Base-by-base conservation (phyloP, 2,888 invertebrate genomes). In the Seira ritae region DNA sequence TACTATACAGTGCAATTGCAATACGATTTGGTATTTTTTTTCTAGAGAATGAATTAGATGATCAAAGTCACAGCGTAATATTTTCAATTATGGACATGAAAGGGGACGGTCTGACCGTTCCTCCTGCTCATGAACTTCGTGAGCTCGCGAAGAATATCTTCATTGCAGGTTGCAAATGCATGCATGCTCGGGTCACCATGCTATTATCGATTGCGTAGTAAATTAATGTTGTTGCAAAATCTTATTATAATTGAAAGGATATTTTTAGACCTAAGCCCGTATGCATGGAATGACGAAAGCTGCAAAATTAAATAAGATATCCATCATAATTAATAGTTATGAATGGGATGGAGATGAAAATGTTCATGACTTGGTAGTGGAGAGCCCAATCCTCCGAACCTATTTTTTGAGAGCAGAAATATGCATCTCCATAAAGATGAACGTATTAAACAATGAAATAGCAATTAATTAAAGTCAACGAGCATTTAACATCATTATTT, bases 101-200 rank as follows among this genome's bases (percentile, higher is more conserved):
- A 69, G 55, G 69, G 76, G 69, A 20, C 69, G 76, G 76, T 37
- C 69, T 50, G 68, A 8, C 12, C 69, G 67, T 69, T 76, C 76
- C 76, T 76, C 65, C 69, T 70, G 70, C 60, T 78, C 78, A 78
- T 78, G 78, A 78, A 70, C 70, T 70, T 78, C 78, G 78, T 78
- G 78, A 70, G 69, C 55, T 76, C 23, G 60, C 37, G 23, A 60
- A 22, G 55, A n/a, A 76, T 69, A 76, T 68, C 76, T 76, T 69
- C 23, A 76, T 75, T 42, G 17, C 20, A 17, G 24, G n/a, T n/a
- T 62, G 66, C n/a, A 15, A 24, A 66, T n/a, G 46, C 23, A 46
- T 46, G 19, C 50, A 4, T 74, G 12, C 15, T 19, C 42, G 23
- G 67, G 67, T 46, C 17, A 50, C 46, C 37, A 62, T 60, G 37